Evolutionary conservation across 2,113 vertebrate species (phyloP), one percentile per base, ranked within the genome.

Genomic region (Vidua macroura): DNA sequence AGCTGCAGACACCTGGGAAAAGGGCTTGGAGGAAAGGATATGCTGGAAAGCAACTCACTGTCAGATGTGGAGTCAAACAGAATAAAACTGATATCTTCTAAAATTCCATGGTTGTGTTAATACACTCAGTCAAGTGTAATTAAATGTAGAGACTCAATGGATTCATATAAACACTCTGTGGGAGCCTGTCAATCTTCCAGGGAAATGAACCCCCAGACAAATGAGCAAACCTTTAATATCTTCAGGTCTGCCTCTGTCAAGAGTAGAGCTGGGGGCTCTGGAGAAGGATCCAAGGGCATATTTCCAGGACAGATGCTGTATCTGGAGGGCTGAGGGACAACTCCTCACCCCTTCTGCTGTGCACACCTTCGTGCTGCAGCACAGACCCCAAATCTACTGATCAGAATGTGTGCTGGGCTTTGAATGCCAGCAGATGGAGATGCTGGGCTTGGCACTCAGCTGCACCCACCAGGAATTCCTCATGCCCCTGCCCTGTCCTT

Each of bases 111-210:
- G 20, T 49, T 60, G 83, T 74, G 55, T 74, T 85, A 84, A 84
- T 28, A 69, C 70, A 60, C 55, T 77, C 74, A 55, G 75, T 55
- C 55, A n/a, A 64, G 79, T 56, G 79, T 90, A 90, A 95, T 94
- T 88, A 88, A 64, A 78, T 31, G 51, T 37, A 55, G 79, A 77
- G 69, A 56, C 41, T 89, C 88, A 35, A 59, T 48, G 33, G 73
- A 35, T 83, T 62, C 18, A 15, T 52, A 39, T 20, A 72, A 95
- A 92, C 55, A 58, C 68, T 90, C 84, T 21, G 82, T 49, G 44
- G 82, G 86, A 94, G 63, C 73, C 63, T 83, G 89, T 68, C 73
- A 80, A 2, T 94, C 92, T 90, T 43, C 62, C 58, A 63, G 52
- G 77, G 25, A 39, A 64, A 69, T 12, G 58, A 87, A 69, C 49